Evolutionary conservation across 2,113 vertebrate genomes (phyloP), one percentile per base, ranked within the genome.

Genomic region (Meriones unguiculatus): DNA sequence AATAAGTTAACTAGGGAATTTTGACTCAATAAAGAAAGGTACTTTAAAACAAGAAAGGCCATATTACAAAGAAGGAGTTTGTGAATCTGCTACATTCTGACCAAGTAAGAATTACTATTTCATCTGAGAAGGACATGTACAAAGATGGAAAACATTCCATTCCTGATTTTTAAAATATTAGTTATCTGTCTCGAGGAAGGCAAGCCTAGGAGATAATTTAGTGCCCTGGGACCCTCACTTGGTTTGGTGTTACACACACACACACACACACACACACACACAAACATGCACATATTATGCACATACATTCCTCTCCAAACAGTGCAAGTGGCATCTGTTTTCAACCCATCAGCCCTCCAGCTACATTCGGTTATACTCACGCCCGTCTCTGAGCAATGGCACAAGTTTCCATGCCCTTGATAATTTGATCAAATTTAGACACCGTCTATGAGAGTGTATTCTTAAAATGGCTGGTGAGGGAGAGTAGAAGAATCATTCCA

Each of bases 11-110:
- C 32, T 91, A 25, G 30, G 41, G 38, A 22, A 30, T 80, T 62
- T 72, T 93, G 67, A 69, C 50, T 93, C 46, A 93, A 88, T 62
- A 84, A 82, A 92, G n/a, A 73, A 20, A 38, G 17, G 35, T 10
- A 22, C 15, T n/a, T 24, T 22, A 46, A 35, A 93, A 64, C n/a
- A 87, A 64, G 5, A 24, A 89, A 73, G 17, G 32, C 46, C 14
- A 84, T 50, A 57, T 82, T 82, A 84, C 46, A 46, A 93, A 57
- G 52, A 81, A 54, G 76, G 32, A 81, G 72, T 35, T 70, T 89
- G 65, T 72, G 77, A 86, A 85, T 94, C 64, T 92, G 10, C 3
- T 80, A 50, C 25, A 41, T 73, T 50, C 32, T 90, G 76, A 72
- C 59, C 67, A 93, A 77, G 25, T 62, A 84, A 28, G 9, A 84